Evolutionary conservation across 2,797 vertebrate genomes (phyloP), one percentile per base, ranked within the genome.

Genomic region (Mus minutoides): DNA sequence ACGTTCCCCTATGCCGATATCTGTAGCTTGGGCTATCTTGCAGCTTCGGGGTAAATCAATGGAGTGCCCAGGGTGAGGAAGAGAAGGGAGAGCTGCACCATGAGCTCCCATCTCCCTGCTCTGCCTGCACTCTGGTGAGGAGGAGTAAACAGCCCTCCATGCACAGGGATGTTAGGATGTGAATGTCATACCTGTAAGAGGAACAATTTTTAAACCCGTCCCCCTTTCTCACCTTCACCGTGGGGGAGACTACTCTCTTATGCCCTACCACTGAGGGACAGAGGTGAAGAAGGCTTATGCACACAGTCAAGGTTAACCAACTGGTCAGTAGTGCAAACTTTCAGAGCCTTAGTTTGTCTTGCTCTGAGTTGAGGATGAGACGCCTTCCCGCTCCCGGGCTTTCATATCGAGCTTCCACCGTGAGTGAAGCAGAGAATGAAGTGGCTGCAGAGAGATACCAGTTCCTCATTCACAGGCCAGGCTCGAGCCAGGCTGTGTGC

Each of bases 21-120:
- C 98, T 98, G 97, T 94, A 97, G 97, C 96, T 97, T 69, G 92
- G 98, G 98, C 97, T 97, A 92, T 96, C 96, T 97, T 80, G n/a
- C 82, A 97, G 96, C 97, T 98, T 98, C 95, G 26, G 91, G 97
- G 71, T 95, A 95, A 97, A 97, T 98, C 97, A 97, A 97, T 97
- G 97, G 90, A 96, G 96, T 60, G 95, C 83, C 91, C 96, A 96
- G 91, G 97, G 88, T 89, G 90, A 89, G 90, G 83, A 89, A n/a
- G 29, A 2, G 1, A 16, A 56, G 19, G 94, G n/a, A 94, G 95
- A 76, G 37, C 1, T 1, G 73, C 49, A 14, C 49, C 1, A 0
- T 3, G 90, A 2, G n/a, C 0, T 58, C 60, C 11, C 37, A 34
- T 60, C 13, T 37, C 64, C n/a, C 13, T 7, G 43, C 58, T n/a